Evolutionary conservation across 1,140 invertebrate genomes (phyloP).

Genomic region (Camponotus pennsylvanicus): DNA sequence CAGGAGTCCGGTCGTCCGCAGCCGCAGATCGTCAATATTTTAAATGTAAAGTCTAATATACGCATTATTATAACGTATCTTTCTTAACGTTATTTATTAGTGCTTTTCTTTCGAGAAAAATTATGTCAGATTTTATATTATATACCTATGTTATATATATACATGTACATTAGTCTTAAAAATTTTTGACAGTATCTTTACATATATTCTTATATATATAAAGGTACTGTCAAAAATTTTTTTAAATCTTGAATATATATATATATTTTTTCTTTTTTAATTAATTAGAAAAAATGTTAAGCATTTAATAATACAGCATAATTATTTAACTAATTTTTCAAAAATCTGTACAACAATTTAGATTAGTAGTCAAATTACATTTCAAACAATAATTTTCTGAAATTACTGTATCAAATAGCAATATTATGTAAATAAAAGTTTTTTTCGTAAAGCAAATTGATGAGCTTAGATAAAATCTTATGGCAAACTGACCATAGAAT

Average conservation of each 20-base stretch:
- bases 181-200: too few species aligned
- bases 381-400: conserved; percentile 3
- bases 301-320: not conserved
- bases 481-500: not conserved
- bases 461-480: conserved; percentile 4
- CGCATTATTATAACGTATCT: conserved; percentile 19
- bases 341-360: not conserved
- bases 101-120: not conserved
- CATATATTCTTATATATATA: too few species aligned
- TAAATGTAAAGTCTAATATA: conserved; percentile 58
- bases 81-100: not conserved
- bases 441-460: not conserved
- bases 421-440: not conserved
- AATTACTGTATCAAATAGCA: not conserved
- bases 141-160: not conserved
- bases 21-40: conserved; percentile 45
- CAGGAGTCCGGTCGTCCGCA: conserved; percentile 22
- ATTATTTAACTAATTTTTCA: not conserved
- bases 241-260: not conserved
- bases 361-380: conserved; percentile 1
- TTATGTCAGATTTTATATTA: not conserved
- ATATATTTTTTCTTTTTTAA: not conserved
- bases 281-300: not conserved
- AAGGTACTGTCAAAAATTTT: not conserved
- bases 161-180: not conserved